These are phyloP conservation scores for Diadophis punctatus DNA, from an alignment of 2,113 vertebrate genomes.

Conservation along the genomic window DNA sequence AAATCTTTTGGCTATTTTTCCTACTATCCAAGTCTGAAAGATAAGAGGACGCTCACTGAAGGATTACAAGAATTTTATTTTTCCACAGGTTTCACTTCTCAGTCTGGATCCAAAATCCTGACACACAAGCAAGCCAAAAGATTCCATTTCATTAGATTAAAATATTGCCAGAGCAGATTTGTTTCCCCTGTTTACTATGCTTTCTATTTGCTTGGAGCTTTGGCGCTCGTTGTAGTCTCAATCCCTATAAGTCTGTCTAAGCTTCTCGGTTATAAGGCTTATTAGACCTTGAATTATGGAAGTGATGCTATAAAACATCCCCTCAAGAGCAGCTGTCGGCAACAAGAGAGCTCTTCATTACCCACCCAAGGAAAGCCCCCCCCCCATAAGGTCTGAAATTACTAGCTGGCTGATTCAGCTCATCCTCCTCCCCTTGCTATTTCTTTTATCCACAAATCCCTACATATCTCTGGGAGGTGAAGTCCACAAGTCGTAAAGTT, in stretches of 20 bases:
- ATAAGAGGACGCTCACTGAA: background rate
- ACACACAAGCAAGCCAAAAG: background rate
- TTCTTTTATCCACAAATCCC: background rate
- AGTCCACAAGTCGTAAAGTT: too few relatives aligned
- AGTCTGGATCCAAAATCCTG: background rate
- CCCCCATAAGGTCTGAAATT: slow-evolving; percentile 9
- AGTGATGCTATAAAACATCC: slow-evolving; percentile 4
- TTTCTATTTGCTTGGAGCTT: background rate
- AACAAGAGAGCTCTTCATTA: slow-evolving; percentile 1
- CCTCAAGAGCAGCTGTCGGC: background rate
- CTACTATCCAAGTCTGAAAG: background rate
- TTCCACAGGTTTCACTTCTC: background rate
- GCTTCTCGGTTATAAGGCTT: slow-evolving; percentile 8
- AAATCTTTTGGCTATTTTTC: background rate
- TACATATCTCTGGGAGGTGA: too few relatives aligned
- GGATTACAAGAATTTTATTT: background rate
- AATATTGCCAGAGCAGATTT: background rate
- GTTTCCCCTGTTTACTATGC: background rate
- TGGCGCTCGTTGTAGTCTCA: background rate
- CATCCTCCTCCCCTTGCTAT: background rate
- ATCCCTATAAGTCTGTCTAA: background rate
- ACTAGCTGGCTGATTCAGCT: slow-evolving; percentile 11
- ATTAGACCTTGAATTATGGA: slow-evolving; percentile 17
- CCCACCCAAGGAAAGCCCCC: background rate
- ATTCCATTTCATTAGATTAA: background rate